phyloP scores from a whole-genome alignment of 2,113 vertebrate species.

The Lamprologus speciosus region DNA sequence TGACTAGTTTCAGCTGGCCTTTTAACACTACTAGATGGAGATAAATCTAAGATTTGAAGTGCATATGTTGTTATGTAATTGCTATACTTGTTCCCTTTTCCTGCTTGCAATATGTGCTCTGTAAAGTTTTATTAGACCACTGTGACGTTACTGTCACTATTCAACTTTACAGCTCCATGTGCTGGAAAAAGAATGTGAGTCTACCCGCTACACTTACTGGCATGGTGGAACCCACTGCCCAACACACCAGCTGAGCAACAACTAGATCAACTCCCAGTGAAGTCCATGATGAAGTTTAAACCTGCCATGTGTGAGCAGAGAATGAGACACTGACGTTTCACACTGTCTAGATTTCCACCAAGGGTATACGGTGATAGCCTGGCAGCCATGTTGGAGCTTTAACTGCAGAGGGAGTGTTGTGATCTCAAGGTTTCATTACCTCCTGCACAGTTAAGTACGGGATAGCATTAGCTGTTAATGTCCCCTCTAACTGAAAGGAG shows the following conservation, averaged over 20 bases:
- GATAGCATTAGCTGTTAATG: slow-evolving; percentile 64
- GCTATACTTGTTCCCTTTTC: background rate
- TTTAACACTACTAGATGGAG: background rate
- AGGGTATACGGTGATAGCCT: background rate
- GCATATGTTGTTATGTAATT: background rate
- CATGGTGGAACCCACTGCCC: background rate
- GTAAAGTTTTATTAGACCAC: slow-evolving; percentile 2
- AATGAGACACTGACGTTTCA: slow-evolving; percentile 42
- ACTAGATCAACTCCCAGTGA: background rate
- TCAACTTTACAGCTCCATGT: slow-evolving; percentile 19
- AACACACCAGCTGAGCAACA: background rate
- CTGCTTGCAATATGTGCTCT: background rate
- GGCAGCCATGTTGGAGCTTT: slow-evolving; percentile 36
- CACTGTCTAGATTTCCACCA: slow-evolving; percentile 43
- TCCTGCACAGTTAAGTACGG: slow-evolving; percentile 39
- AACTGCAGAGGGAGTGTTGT: slow-evolving; percentile 29
- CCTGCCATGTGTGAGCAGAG: slow-evolving; percentile 6
- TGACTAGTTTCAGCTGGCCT: background rate
- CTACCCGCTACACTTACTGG: background rate
- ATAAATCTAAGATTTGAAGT: background rate
- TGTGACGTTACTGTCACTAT: background rate
- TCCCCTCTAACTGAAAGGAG: slow-evolving; percentile 51
- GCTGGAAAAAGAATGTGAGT: background rate
- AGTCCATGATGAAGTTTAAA: slow-evolving; percentile 1
- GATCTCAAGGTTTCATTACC: slow-evolving; percentile 49